A percentile compares a stretch with the other conserved stretches of the same genome.
Evolutionary conservation across 2,797 vertebrate genomes (phyloP).

Genomic region (Intellagama lesueurii): DNA sequence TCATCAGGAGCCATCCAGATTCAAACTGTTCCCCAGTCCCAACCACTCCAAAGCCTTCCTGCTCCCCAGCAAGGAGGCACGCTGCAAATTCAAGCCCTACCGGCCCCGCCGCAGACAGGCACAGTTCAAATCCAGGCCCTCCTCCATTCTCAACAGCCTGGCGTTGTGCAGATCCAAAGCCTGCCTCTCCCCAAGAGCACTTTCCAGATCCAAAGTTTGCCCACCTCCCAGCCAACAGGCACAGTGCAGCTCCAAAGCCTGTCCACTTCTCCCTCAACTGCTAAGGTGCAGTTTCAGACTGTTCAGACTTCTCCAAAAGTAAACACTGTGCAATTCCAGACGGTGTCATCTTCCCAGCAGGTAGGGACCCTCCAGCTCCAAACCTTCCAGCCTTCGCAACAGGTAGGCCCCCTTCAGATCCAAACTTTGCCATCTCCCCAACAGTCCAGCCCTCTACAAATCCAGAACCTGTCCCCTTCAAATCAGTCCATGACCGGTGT

Average conservation of each 20-base stretch:
- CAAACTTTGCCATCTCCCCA: background rate
- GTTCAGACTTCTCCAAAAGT: background rate
- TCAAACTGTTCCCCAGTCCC: slow-evolving; percentile 17
- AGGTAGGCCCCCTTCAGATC: slow-evolving; percentile 42
- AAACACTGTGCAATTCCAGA: slow-evolving; percentile 31
- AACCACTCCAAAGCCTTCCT: background rate
- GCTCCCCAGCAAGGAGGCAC: background rate
- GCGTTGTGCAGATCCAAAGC: slow-evolving; percentile 25
- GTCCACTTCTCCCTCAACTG: background rate
- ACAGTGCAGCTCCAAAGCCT: slow-evolving; percentile 35
- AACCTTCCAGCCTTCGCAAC: slow-evolving; percentile 48
- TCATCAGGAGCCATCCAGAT: slow-evolving; percentile 30
- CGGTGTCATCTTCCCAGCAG: background rate
- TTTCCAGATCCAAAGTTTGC: slow-evolving; percentile 42
- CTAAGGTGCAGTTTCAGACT: slow-evolving; percentile 21
- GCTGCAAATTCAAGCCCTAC: slow-evolving; percentile 36
- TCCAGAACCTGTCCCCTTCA: slow-evolving; percentile 38
- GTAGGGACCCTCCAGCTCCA: slow-evolving; percentile 31
- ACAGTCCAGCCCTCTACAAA: slow-evolving; percentile 63
- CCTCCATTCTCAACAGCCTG: background rate
- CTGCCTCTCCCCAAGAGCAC: background rate
- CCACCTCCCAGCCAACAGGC: background rate
- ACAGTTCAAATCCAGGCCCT: slow-evolving; percentile 36
- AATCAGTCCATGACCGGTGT: slow-evolving; percentile 22
- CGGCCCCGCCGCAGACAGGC: background rate